Evolutionary conservation across 2,888 invertebrate species (phyloP), one percentile per base, ranked within the genome.

Genomic region (Syrista parreyssii): DNA sequence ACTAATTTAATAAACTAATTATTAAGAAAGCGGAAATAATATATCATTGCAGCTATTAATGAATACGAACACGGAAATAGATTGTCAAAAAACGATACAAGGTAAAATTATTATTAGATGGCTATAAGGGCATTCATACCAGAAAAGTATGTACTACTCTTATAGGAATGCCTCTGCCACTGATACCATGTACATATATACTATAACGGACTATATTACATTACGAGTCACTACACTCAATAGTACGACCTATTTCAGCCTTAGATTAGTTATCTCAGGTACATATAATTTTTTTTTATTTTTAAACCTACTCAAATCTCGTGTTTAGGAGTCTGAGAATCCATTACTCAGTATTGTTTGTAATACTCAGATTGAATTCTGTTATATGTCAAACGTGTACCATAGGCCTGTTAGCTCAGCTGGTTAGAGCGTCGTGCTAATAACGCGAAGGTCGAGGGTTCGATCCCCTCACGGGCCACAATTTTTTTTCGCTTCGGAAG

Each of bases 371-470:
- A 9, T 55, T 55, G 55, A 55, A 55, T 55, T 9, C 1, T 23
- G 9, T 55, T 9, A 9, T 55, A 55, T 55, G 23, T 55, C 0
- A 55, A 55, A 23, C 9, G 6, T 55, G 0, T 55, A 9, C 0
- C 55, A 23, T 1, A 9, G 55, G 55, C 55, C 55, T 55, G 23
- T 77, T 77, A 77, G 77, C 77, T 77, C 77, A 77, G 77, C 74
- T 77, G 77, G 77, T 75, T 77, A 77, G 77, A 77, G 77, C 77
- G 77, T 77, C 77, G 77, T 77, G 77, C 77, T 77, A 77, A 77
- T 77, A 77, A 76, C 69, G 81, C 81, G 82, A 83, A 84, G 82
- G 82, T 82, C 80, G 81, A 81, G 81, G 80, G 84, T 83, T 83
- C 81, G 82, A 82, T 81, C 81, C 80, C 83, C 81, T 79, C 79